Evolutionary conservation across 2,888 invertebrate genomes (phyloP), one percentile per base, ranked within the genome.

Genomic region (Trissolcus japonicus): DNA sequence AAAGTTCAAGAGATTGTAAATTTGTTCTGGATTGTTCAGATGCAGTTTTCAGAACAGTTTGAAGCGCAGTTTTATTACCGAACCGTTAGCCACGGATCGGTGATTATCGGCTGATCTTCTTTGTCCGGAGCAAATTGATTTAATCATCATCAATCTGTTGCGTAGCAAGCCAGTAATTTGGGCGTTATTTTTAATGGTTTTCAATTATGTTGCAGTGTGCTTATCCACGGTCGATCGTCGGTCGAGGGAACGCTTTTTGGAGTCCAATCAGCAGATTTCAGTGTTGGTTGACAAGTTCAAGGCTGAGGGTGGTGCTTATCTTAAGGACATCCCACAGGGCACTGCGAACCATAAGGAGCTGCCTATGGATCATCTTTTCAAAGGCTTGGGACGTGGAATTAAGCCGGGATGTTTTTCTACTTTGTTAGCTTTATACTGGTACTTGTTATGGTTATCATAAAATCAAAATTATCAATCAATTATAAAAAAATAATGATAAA

Each of bases 261-360:
- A 98, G 86, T 98, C 98, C 0, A 97, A 96, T 86, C 95, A 96
- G 82, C 97, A 97, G 89, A 98, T 98, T 81, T 94, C 96, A 2
- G 95, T 96, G 0, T 89, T 98, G 14, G 97, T 98, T 0, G 97
- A 97, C 83, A 95, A 97, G 84, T 98, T 97, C 89, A 95, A 96
- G 85, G 89, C 94, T 40, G 97, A 97, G 89, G 96, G 96, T 0
- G 93, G 93, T 6, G 92, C 93, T 9, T 93, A 94, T 81, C 91
- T 94, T 87, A 95, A 95, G 84, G 92, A 89, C 71, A 86, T 85
- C 16, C 87, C 89, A 0, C 83, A 83, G 65, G 80, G 81, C 17
- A 80, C 88, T 9, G 84, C 88, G 0, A 88, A 87, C 25, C 83
- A 89, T 21, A 88, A 88, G 75, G 88, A 88, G 35, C 76, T 84